phyloP scores from a whole-genome alignment of 1,140 invertebrate genomes.

The Harpegnathos saltator region DNA sequence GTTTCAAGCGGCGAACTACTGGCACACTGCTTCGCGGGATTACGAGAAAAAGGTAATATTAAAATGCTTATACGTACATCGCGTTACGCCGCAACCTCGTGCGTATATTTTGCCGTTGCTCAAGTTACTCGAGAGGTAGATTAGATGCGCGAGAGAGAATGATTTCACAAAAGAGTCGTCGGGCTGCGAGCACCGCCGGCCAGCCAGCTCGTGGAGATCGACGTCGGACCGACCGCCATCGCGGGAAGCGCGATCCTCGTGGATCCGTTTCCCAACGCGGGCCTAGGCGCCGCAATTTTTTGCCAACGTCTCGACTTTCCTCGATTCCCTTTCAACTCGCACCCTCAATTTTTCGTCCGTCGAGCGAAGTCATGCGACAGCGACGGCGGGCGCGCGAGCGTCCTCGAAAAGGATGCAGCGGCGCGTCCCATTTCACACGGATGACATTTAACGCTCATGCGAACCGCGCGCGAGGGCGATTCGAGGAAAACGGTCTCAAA shows the following conservation, averaged over 20 bases:
- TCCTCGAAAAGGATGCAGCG: constrained; percentile 43
- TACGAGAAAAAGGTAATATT: too few relatives aligned
- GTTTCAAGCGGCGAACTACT: not conserved
- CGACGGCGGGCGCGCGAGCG: constrained; percentile 2
- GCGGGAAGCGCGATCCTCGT: not conserved
- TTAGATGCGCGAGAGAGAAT: too few relatives aligned
- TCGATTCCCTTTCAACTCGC: constrained; percentile 29
- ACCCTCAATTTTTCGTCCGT: constrained; percentile 58
- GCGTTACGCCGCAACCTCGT: too few relatives aligned
- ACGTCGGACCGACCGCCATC: not conserved
- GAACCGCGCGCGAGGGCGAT: constrained; percentile 62
- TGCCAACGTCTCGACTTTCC: constrained; percentile 5
- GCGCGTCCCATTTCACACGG: constrained; percentile 56
- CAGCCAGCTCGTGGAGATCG: not conserved
- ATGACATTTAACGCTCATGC: constrained; percentile 65
- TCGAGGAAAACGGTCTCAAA: constrained; percentile 62
- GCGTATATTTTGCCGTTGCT: too few relatives aligned
- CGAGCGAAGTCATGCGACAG: constrained; percentile 45
- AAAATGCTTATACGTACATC: too few relatives aligned
- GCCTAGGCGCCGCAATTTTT: constrained; percentile 16
- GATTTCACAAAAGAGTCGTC: too few relatives aligned
- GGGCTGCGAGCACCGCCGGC: too few relatives aligned
- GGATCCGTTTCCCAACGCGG: not conserved
- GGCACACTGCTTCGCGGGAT: not conserved
- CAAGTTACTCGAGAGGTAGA: too few relatives aligned